Conservation (phyloP, 1,140 invertebrate genomes). For the Heliconius hermathena region DNA sequence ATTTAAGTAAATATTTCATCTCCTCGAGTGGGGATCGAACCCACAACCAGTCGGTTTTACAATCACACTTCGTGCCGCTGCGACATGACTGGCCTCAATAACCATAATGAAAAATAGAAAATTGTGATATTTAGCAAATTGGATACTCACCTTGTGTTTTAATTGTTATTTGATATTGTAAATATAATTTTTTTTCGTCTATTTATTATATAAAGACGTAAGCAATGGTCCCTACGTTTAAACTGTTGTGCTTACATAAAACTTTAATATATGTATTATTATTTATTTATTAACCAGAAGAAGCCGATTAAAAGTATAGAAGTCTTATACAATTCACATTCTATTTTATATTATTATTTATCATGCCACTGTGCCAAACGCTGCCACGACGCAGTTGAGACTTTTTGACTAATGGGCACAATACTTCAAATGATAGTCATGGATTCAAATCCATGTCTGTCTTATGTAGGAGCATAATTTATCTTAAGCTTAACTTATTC, state of each 20-base stretch:
- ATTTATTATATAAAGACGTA: background rate
- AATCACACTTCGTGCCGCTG: too few relatives aligned
- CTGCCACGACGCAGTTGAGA: background rate
- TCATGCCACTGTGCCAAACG: background rate
- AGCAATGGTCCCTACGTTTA: background rate
- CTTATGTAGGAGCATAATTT: too few relatives aligned
- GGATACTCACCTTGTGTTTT: background rate
- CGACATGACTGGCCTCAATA: too few relatives aligned
- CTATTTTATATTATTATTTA: background rate
- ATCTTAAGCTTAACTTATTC: too few relatives aligned
- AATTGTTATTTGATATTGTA: slow-evolving; percentile 7
- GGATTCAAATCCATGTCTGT: too few relatives aligned
- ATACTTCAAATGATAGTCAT: background rate
- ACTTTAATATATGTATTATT: background rate
- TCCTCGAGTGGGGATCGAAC: too few relatives aligned
- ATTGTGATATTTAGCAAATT: too few relatives aligned
- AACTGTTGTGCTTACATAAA: slow-evolving; percentile 1
- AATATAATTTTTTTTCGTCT: background rate
- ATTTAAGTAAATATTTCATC: too few relatives aligned
- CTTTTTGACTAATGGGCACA: background rate
- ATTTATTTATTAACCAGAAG: background rate
- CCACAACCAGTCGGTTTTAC: too few relatives aligned
- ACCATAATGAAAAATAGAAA: too few relatives aligned
- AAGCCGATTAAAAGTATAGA: background rate
- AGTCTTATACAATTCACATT: background rate